phyloP scores from a whole-genome alignment of 2,113 vertebrate genomes.

The Piaya cayana region DNA sequence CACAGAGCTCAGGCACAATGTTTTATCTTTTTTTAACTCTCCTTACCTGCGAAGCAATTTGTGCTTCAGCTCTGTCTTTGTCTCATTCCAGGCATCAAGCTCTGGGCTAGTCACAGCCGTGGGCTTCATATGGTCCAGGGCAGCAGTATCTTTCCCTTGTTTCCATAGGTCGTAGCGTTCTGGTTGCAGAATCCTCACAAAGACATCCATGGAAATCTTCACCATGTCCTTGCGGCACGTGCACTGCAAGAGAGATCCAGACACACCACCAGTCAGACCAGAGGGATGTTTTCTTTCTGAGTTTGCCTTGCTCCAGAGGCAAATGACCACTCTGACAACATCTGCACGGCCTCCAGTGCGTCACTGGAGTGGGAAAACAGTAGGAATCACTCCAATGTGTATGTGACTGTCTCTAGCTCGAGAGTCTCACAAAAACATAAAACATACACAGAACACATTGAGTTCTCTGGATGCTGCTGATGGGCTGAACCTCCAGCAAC shows the following conservation, averaged over 20 bases:
- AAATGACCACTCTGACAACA: rapidly evolving
- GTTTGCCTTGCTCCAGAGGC: background rate
- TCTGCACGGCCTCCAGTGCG: rapidly evolving
- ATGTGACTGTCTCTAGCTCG: background rate
- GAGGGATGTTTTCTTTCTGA: background rate
- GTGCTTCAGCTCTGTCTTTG: conserved; percentile 78
- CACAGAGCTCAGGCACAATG: background rate
- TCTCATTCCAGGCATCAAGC: conserved; percentile 88
- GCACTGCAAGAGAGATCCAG: conserved; percentile 76
- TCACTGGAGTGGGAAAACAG: rapidly evolving
- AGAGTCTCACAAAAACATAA: background rate
- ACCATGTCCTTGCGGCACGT: conserved; percentile 98
- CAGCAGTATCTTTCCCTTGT: conserved; percentile 86
- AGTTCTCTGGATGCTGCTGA: background rate
- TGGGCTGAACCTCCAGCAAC: background rate
- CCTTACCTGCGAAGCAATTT: conserved; percentile 87
- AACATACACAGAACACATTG: rapidly evolving
- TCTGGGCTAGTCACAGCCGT: conserved; percentile 86
- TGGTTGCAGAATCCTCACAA: conserved; percentile 92
- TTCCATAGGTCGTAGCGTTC: conserved; percentile 95
- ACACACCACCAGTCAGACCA: background rate
- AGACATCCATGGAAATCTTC: conserved; percentile 99
- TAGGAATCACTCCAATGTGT: no score
- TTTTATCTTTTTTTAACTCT: rapidly evolving
- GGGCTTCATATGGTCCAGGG: conserved; percentile 89